Conservation (phyloP, 2,797 vertebrate species). For the Lagodon rhomboides region DNA sequence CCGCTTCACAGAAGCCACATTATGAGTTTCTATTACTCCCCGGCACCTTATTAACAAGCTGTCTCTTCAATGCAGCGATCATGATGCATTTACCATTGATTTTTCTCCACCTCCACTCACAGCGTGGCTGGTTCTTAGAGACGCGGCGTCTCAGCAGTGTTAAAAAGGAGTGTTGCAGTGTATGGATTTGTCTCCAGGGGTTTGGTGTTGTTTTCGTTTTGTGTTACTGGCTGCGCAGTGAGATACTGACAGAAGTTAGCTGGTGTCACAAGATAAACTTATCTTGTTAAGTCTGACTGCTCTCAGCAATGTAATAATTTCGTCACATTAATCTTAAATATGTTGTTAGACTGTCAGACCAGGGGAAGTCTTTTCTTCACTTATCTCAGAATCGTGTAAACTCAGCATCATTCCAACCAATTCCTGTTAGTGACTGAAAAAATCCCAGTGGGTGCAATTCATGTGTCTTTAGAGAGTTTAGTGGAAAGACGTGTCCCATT, state of each 20-base stretch:
- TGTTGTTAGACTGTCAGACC: neutral
- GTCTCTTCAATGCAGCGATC: slow-evolving; percentile 34
- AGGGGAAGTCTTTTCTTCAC: neutral
- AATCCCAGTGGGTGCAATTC: neutral
- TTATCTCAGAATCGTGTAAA: neutral
- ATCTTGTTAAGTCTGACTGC: neutral
- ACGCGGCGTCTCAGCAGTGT: slow-evolving; percentile 19
- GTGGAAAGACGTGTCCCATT: slow-evolving; percentile 56
- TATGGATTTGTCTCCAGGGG: slow-evolving; percentile 30
- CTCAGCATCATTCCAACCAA: neutral
- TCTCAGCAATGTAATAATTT: neutral
- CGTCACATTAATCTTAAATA: neutral
- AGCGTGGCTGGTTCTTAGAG: slow-evolving; percentile 8
- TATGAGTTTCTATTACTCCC: slow-evolving; percentile 13
- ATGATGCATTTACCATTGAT: slow-evolving; percentile 55
- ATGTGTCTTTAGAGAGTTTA: slow-evolving; percentile 35
- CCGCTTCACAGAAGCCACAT: slow-evolving; percentile 10
- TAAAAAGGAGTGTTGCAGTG: slow-evolving; percentile 29
- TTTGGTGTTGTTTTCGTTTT: slow-evolving; percentile 40
- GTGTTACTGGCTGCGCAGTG: slow-evolving; percentile 18
- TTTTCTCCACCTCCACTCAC: slow-evolving; percentile 9
- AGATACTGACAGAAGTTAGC: slow-evolving; percentile 8
- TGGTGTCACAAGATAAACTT: slow-evolving; percentile 8
- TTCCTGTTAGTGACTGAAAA: neutral
- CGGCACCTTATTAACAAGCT: slow-evolving; percentile 19